Evolutionary conservation across 2,113 vertebrate species (phyloP).

Genomic region (Picathartes gymnocephalus): DNA sequence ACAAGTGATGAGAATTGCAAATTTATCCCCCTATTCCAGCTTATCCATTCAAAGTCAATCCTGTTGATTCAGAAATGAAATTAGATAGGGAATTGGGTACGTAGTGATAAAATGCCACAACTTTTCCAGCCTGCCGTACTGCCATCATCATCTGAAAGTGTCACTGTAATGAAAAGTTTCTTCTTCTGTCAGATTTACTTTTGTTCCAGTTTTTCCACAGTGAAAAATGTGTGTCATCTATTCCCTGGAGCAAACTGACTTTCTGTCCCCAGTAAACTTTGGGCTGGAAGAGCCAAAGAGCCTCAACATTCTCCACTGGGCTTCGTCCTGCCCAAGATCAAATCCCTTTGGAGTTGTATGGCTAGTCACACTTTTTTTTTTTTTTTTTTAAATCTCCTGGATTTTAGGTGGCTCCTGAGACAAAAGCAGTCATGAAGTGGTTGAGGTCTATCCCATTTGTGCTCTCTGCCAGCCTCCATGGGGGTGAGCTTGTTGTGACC

Average conservation of each 20-base stretch:
- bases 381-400: neutral
- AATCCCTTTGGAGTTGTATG: neutral
- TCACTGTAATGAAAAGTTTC: neutral
- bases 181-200: neutral
- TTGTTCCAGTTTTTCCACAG: neutral
- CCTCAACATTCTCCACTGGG: neutral
- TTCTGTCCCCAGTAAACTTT: neutral
- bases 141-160: neutral
- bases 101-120: neutral
- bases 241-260: neutral
- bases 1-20: neutral
- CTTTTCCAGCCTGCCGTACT: neutral
- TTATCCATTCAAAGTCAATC: neutral
- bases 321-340: neutral
- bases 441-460: constrained; percentile 85
- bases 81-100: neutral
- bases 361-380: neutral
- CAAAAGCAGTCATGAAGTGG: constrained; percentile 96
- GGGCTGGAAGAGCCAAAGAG: neutral
- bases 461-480: constrained; percentile 92
- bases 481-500: constrained; percentile 92
- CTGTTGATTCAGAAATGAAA: neutral
- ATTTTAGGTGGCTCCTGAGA: constrained; percentile 92
- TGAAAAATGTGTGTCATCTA: neutral
- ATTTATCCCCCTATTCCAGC: neutral